phyloP scores from a whole-genome alignment of 1,140 invertebrate species.

The Drosophila punjabiensis region DNA sequence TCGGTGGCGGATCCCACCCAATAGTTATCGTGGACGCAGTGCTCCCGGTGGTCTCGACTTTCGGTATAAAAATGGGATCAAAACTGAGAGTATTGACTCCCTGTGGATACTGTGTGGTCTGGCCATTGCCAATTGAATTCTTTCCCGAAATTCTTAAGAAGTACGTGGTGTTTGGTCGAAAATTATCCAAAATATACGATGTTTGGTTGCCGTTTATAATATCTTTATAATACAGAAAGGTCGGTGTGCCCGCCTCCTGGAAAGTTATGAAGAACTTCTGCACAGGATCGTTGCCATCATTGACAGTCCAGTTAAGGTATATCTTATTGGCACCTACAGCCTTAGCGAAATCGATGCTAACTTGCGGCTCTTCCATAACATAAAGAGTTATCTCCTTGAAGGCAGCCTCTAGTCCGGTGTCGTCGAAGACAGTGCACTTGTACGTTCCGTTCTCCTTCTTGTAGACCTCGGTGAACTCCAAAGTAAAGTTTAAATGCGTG shows the following conservation, averaged over 20 bases:
- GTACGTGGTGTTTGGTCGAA: slow-evolving; percentile 88
- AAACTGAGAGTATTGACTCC: slow-evolving; percentile 88
- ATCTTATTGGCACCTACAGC: slow-evolving; percentile 91
- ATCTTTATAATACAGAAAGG: slow-evolving; percentile 86
- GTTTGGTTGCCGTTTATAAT: slow-evolving; percentile 87
- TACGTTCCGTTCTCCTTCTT: slow-evolving; percentile 90
- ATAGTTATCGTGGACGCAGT: slow-evolving; percentile 92
- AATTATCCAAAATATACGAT: slow-evolving; percentile 88
- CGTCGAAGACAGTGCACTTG: slow-evolving; percentile 85
- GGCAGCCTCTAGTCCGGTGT: slow-evolving; percentile 58
- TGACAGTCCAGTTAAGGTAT: slow-evolving; percentile 93
- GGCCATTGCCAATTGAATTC: slow-evolving; percentile 86
- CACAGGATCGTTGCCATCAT: slow-evolving; percentile 91
- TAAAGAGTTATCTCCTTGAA: slow-evolving; percentile 86
- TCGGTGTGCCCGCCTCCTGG: slow-evolving; percentile 86
- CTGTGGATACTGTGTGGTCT: slow-evolving; percentile 86
- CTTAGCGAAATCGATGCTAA: slow-evolving; percentile 91
- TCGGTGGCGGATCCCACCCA: slow-evolving; percentile 90
- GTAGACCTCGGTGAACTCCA: slow-evolving; percentile 87
- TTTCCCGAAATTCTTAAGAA: slow-evolving; percentile 86
- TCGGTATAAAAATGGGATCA: slow-evolving; percentile 92
- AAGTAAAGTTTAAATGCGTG: slow-evolving; percentile 86
- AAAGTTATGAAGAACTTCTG: slow-evolving; percentile 89
- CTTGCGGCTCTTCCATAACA: slow-evolving; percentile 90
- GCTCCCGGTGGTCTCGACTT: slow-evolving; percentile 91